Evolutionary conservation across 2,797 vertebrate genomes (phyloP), one percentile per base, ranked within the genome.

Genomic region (Coregonus suidteri): DNA sequence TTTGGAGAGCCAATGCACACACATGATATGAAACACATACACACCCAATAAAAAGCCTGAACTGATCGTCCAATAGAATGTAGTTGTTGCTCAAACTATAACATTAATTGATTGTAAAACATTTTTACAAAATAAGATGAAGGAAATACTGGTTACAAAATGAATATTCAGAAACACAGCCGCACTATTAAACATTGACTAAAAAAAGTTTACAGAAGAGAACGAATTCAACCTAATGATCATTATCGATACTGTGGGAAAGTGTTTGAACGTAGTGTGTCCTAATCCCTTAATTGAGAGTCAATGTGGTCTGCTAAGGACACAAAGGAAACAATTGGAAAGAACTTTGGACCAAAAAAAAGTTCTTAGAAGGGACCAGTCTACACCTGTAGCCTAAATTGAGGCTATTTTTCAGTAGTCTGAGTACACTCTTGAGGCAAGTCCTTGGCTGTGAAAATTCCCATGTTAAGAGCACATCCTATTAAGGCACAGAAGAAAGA

Each of bases 401-500:
- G 69, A 87, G 85, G 85, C 81, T 59, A 87, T 88, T 85, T 92
- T 93, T 86, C 91, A 92, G 86, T 82, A 71, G 88, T 82, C 83
- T 77, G 83, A 91, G 89, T 90, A 84, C 84, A 83, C 90, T 91
- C 90, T 93, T 86, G 90, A 84, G 59, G 86, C 84, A 83, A 86
- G 88, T 91, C 92, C 91, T 94, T 90, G 91, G 91, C 91, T 83
- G 89, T 81, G 84, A 90, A 89, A 85, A 88, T 93, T 93, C 91
- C 92, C 91, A 91, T 92, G 91, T 91, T 89, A 89, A 90, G 92
- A 91, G 87, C 86, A 80, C 89, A 84, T 83, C 91, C 91, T 89
- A 90, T 93, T 94, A 93, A 86, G 87, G 88, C 83, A 89, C 88
- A 84, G 90, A 93, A 91, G 87, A 94, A 88, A 90, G 92, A 91